Conservation (phyloP, 2,797 vertebrate genomes). For the Cephalopachus bancanus region DNA sequence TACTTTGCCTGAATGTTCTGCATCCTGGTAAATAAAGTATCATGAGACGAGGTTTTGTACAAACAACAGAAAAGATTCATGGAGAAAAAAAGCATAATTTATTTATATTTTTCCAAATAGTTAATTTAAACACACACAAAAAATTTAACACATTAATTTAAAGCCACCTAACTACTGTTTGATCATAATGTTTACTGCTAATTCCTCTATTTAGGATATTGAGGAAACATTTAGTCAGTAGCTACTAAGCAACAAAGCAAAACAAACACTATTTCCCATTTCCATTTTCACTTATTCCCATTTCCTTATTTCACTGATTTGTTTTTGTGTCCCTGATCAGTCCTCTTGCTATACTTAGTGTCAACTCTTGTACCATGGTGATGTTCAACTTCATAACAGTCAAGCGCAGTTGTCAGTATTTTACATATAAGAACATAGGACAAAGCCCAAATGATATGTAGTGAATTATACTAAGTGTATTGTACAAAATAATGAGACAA, state of each 20-base stretch:
- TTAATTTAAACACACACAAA: not conserved
- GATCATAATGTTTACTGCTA: not conserved
- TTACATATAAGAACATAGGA: not conserved
- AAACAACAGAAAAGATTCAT: not conserved
- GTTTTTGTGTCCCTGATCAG: not conserved
- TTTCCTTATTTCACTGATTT: not conserved
- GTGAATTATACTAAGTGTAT: not conserved
- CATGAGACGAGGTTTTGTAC: not conserved
- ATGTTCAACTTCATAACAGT: not conserved
- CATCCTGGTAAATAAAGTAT: not conserved
- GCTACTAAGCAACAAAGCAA: not conserved
- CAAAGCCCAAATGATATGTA: not conserved
- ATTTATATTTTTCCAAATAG: not conserved
- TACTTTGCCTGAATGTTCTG: not conserved
- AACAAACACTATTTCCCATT: not conserved
- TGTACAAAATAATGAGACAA: not conserved
- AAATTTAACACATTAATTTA: slow-evolving; percentile 12
- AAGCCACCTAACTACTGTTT: not conserved
- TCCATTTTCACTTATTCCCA: not conserved
- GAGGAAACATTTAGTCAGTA: not conserved
- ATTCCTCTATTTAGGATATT: not conserved
- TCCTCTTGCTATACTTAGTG: not conserved
- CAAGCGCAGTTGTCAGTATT: not conserved
- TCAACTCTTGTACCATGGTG: not conserved
- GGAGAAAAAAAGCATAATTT: too few species aligned